A percentile compares a stretch with the other conserved stretches of the same genome.
These are phyloP conservation scores for Procambarus clarkii DNA, from an alignment of 1,140 invertebrate genomes.

Conservation along the genomic window DNA sequence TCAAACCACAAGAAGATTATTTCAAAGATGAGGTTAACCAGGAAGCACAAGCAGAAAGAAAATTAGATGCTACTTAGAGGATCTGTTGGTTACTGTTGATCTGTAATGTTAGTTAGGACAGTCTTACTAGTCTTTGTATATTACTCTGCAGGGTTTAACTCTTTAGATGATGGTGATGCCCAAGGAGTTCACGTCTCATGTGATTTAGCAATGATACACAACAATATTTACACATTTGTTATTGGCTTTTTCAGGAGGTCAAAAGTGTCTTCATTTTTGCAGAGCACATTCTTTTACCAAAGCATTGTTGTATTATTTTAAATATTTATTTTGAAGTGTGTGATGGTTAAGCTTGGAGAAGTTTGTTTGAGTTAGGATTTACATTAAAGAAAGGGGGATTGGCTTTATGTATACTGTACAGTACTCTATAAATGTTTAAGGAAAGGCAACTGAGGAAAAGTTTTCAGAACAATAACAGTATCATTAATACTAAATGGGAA, in stretches of 20 bases:
- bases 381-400: neutral
- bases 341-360: neutral
- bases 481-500: too few species aligned
- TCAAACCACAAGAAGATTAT: conserved; percentile 54
- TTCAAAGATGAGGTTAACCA: conserved; percentile 44
- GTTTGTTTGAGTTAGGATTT: too few species aligned
- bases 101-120: neutral
- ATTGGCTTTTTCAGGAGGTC: neutral
- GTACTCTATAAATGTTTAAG: too few species aligned
- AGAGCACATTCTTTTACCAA: conserved; percentile 46
- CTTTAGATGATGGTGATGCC: neutral
- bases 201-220: neutral
- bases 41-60: conserved; percentile 15
- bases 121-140: neutral
- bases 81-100: neutral
- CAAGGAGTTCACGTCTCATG: neutral
- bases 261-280: neutral
- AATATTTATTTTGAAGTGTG: conserved; percentile 54
- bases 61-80: neutral
- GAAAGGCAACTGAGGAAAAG: too few species aligned
- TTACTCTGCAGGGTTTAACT: neutral
- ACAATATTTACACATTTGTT: conserved; percentile 11
- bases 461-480: too few species aligned
- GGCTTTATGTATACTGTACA: too few species aligned
- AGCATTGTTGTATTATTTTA: conserved; percentile 59